Base-by-base conservation (phyloP, 2,797 vertebrate species). In the Siniperca undulata region DNA sequence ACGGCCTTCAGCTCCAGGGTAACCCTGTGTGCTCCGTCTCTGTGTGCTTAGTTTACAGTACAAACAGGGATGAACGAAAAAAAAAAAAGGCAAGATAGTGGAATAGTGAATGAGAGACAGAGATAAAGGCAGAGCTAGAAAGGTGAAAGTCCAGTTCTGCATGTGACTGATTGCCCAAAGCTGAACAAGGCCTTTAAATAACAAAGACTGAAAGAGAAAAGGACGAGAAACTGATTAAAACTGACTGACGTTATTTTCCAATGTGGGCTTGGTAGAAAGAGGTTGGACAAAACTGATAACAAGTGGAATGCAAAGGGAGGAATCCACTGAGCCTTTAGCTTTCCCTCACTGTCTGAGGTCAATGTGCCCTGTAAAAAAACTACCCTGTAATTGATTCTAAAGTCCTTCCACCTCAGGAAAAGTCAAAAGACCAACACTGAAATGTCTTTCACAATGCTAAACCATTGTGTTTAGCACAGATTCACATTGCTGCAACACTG, bases 101-200 rank as follows among this genome's bases (percentile, higher is more conserved):
- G 56, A 73, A 14, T 5, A 73, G 85, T 62, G 69, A 90, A 86
- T 74, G 77, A 83, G 72, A 81, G 71, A 69, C 24, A 78, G 42
- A 81, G 83, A 90, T 78, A 88, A 87, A 86, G 72, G 52, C 61
- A 55, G 22, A 82, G 78, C 24, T 16, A 1, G 4, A 65, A 56
- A 88, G 87, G 86, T 88, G 74, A 93, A 91, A 91, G 93, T 90
- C 82, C 89, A 86, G 70, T 53, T 71, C 53, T 59, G 59, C 81
- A 74, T 72, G 83, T 83, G 88, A 85, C 62, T 81, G 82, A 75
- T 8, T 76, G 77, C 74, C 48, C 16, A 36, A 2, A 65, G 60
- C 16, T 24, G 16, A 69, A 55, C 1, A 9, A 66, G 1, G 3
- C 48, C 36, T 74, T 73, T 80, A 16, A 86, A 80, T 75, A 69